Conservation (phyloP, 2,888 invertebrate species). For the Furcula furcula region DNA sequence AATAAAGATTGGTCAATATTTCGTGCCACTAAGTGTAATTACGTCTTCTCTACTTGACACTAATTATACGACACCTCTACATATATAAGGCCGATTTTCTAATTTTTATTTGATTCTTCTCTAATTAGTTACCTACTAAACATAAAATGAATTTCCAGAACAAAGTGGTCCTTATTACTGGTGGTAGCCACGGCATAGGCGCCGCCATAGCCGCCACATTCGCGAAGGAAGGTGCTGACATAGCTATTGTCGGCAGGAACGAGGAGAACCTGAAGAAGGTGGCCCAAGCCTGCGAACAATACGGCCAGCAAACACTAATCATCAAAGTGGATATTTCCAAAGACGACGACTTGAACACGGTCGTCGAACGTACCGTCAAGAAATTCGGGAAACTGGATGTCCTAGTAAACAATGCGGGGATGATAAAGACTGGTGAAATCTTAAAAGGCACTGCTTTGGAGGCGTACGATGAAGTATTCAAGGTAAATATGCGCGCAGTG, state of each 20-base stretch:
- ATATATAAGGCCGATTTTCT: too few relatives aligned
- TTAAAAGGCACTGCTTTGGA: constrained; percentile 22
- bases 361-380: constrained; percentile 29
- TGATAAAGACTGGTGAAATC: constrained; percentile 13
- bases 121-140: too few relatives aligned
- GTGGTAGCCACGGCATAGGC: constrained; percentile 44
- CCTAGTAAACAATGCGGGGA: constrained; percentile 42
- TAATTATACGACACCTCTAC: too few relatives aligned
- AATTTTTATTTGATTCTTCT: too few relatives aligned
- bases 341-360: constrained; percentile 24
- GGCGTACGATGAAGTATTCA: constrained; percentile 12
- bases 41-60: too few relatives aligned
- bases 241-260: constrained; percentile 22
- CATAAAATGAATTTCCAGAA: constrained; percentile 34
- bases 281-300: constrained; percentile 15
- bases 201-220: constrained; percentile 35
- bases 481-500: constrained; percentile 5
- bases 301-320: constrained; percentile 20
- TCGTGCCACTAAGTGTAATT: too few relatives aligned
- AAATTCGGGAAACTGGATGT: constrained; percentile 37
- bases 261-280: constrained; percentile 15
- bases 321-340: constrained; percentile 34
- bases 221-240: constrained; percentile 27
- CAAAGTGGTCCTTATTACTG: constrained; percentile 43
- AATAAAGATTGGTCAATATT: too few relatives aligned